These are phyloP conservation scores for Typhlichthys eigenmanni DNA, from an alignment of 2,797 vertebrate genomes.

Conservation along the genomic window DNA sequence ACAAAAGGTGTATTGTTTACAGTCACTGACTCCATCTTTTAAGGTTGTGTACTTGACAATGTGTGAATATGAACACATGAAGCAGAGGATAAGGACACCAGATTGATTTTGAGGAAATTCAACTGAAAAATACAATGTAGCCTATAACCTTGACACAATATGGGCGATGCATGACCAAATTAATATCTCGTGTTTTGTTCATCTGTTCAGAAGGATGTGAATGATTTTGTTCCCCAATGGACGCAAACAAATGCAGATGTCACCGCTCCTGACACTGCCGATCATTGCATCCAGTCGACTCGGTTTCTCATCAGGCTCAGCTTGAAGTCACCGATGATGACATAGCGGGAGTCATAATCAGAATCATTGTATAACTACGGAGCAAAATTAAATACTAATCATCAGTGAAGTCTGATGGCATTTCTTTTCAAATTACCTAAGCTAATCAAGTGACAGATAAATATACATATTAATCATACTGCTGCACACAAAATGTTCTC, in stretches of 20 bases:
- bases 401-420: conserved; percentile 16
- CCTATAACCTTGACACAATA: too few relatives aligned
- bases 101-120: too few relatives aligned
- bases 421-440: conserved; percentile 34
- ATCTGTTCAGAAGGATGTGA: too few relatives aligned
- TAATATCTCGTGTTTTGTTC: too few relatives aligned
- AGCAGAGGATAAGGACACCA: too few relatives aligned
- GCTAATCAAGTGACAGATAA: conserved; percentile 35
- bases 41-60: too few relatives aligned
- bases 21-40: too few relatives aligned
- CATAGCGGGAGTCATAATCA: conserved; percentile 13
- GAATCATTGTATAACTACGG: conserved; percentile 3
- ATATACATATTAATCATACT: conserved; percentile 45
- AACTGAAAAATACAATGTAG: too few relatives aligned
- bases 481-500: conserved; percentile 28
- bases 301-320: conserved; percentile 23
- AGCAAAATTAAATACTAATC: conserved; percentile 15
- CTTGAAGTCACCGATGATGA: conserved; percentile 4
- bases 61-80: too few relatives aligned
- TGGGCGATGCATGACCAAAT: too few relatives aligned
- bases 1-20: too few relatives aligned
- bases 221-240: too few relatives aligned
- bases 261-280: conserved; percentile 5
- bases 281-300: not conserved
- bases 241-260: not conserved